Evolutionary conservation across 2,113 vertebrate genomes (phyloP).

Genomic region (Chionis minor): DNA sequence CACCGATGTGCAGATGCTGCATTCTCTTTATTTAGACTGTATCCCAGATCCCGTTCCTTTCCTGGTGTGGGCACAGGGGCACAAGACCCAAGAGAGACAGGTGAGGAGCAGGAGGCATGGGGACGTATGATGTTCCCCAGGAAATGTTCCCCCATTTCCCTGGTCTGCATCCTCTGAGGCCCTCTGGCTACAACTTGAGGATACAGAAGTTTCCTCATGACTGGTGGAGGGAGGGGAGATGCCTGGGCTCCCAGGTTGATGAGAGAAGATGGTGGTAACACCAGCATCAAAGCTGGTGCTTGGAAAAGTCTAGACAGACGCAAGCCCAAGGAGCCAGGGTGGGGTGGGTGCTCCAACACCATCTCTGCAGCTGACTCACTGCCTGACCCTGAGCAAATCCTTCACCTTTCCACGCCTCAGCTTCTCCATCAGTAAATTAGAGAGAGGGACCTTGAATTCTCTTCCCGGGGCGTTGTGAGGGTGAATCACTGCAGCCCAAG

Average conservation of each 20-base stretch:
- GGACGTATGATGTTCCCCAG: neutral
- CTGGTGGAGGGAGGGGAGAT: neutral
- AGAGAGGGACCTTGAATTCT: slow-evolving; percentile 4
- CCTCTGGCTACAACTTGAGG: neutral
- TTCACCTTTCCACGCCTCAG: slow-evolving; percentile 23
- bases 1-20: rapidly evolving
- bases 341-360: rapidly evolving
- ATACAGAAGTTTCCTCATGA: neutral
- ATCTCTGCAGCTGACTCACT: neutral
- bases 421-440: neutral
- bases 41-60: neutral
- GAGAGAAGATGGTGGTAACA: neutral
- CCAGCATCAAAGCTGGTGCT: neutral
- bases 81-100: neutral
- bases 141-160: too few relatives aligned
- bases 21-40: neutral
- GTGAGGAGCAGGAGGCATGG: neutral
- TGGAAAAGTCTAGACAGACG: neutral
- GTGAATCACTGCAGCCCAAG: slow-evolving; percentile 29
- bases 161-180: neutral
- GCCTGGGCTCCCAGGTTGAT: neutral
- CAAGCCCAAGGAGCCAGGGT: neutral
- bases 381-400: slow-evolving; percentile 22
- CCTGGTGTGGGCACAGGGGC: neutral
- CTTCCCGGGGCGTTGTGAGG: neutral